Conservation (phyloP, 1,140 invertebrate species). For the Leptonema lineaticorne region DNA sequence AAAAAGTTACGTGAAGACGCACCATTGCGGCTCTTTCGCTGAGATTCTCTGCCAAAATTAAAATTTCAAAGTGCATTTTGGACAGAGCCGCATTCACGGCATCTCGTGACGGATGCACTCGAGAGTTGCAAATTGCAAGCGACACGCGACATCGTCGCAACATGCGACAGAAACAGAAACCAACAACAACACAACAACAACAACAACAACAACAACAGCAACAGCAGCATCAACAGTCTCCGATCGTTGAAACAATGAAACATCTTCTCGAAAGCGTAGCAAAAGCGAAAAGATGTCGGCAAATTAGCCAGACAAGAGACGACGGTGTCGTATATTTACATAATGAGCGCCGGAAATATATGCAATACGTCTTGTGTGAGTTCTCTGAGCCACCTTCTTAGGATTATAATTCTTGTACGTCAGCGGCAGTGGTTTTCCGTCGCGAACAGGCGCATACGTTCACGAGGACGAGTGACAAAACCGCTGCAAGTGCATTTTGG, state of each 20-base stretch:
- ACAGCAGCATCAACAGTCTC: not conserved
- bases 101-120: too few relatives aligned
- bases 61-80: too few relatives aligned
- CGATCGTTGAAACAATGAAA: not conserved
- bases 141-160: too few relatives aligned
- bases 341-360: conserved; percentile 32
- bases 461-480: too few relatives aligned
- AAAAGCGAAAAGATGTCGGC: conserved; percentile 35
- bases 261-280: not conserved
- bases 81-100: too few relatives aligned
- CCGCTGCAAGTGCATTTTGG: too few relatives aligned
- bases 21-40: too few relatives aligned
- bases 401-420: conserved; percentile 1
- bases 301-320: conserved; percentile 31
- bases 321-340: conserved; percentile 39
- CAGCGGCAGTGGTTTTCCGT: not conserved
- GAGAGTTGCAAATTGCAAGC: too few relatives aligned
- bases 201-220: too few relatives aligned
- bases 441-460: not conserved
- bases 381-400: not conserved
- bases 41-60: too few relatives aligned
- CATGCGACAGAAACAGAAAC: too few relatives aligned
- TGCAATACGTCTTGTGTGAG: conserved; percentile 35
- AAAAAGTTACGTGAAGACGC: too few relatives aligned
- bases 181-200: not conserved